phyloP scores from a whole-genome alignment of 2,888 invertebrate species.

The Willowsia nigromaculata region DNA sequence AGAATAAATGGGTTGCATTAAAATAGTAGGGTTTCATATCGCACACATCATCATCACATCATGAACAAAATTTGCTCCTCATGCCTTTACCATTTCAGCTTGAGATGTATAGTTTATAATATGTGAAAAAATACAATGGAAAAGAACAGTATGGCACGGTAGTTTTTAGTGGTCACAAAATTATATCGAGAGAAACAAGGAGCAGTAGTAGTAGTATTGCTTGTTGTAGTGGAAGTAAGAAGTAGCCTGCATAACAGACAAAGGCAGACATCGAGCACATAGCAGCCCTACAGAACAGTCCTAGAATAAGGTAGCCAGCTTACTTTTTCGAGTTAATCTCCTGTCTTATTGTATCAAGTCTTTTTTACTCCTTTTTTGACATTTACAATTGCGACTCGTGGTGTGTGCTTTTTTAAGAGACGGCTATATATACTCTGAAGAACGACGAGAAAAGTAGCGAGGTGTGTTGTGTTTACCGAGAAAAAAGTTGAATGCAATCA shows the following conservation, averaged over 20 bases:
- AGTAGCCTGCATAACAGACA: not conserved
- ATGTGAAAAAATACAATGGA: not conserved
- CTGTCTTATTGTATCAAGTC: slow-evolving; percentile 47
- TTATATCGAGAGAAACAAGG: no score
- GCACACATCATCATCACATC: not conserved
- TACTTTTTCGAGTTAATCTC: slow-evolving; percentile 64
- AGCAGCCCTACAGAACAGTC: not conserved
- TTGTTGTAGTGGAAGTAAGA: slow-evolving; percentile 6
- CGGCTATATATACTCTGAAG: not conserved
- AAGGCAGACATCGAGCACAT: not conserved
- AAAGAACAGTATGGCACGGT: not conserved
- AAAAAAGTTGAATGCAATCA: slow-evolving; percentile 22
- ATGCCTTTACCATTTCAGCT: not conserved
- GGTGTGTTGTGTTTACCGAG: slow-evolving; percentile 16
- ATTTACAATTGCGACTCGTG: slow-evolving; percentile 55
- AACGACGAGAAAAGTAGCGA: not conserved
- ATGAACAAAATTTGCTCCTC: not conserved
- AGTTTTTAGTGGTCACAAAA: not conserved
- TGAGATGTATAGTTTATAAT: not conserved
- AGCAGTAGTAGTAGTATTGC: not conserved
- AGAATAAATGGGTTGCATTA: not conserved
- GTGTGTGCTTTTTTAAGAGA: slow-evolving; percentile 51
- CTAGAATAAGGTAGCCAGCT: slow-evolving; percentile 53
- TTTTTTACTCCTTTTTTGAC: slow-evolving; percentile 60
- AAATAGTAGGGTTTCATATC: slow-evolving; percentile 22